A percentile compares a stretch with the other conserved stretches of the same genome.
Conservation (phyloP, 1,140 invertebrate genomes). For the Brachionus sp. region DNA sequence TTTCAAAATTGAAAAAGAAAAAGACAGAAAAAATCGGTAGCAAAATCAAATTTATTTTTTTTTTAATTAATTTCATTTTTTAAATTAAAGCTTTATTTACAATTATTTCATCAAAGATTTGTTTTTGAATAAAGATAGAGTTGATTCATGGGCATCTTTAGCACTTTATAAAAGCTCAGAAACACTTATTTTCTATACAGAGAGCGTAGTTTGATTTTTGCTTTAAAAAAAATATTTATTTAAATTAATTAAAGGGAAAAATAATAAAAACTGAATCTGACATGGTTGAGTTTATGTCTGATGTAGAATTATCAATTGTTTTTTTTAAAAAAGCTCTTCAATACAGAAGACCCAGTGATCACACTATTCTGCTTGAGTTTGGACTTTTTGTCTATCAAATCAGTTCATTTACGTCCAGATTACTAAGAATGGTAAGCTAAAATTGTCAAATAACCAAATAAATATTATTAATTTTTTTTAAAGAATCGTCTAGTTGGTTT, state of each 20-base stretch:
- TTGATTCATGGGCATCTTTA: conserved; percentile 38
- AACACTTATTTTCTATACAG: neutral
- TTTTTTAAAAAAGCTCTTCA: conserved; percentile 30
- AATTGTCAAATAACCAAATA: neutral
- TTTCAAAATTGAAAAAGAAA: conserved; percentile 34
- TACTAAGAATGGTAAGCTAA: neutral
- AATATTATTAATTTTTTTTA: neutral
- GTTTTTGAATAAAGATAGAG: neutral
- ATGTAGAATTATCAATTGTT: neutral
- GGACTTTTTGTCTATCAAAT: conserved; percentile 26
- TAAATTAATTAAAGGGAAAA: neutral
- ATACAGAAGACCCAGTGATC: conserved; percentile 8
- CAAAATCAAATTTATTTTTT: too few relatives aligned
- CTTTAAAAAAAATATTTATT: neutral
- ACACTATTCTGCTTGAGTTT: conserved; percentile 17
- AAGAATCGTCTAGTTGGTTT: neutral
- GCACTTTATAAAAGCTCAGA: conserved; percentile 12
- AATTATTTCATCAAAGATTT: conserved; percentile 41
- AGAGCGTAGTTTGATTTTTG: neutral
- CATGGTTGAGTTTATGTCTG: neutral
- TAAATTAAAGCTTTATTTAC: neutral
- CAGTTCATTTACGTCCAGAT: conserved; percentile 16
- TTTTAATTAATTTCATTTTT: too few relatives aligned
- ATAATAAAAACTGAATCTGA: neutral
- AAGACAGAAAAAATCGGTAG: neutral